Conservation (phyloP, 2,113 vertebrate genomes). For the Anser brachyrhynchus region DNA sequence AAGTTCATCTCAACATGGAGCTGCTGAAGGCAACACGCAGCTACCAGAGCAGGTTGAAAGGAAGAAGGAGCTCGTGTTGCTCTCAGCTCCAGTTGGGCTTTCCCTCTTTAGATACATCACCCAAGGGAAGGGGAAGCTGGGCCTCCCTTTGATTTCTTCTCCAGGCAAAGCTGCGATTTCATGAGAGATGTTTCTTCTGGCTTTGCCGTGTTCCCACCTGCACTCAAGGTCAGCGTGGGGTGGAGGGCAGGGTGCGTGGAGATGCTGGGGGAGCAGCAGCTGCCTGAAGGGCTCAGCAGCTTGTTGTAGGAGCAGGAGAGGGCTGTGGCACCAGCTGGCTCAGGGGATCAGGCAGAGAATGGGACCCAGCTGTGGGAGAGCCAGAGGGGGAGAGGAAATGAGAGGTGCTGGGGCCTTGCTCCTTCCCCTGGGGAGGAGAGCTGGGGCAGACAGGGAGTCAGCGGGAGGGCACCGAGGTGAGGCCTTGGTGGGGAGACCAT, state of each 20-base stretch:
- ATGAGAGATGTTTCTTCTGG: background rate
- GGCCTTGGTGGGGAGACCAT: background rate
- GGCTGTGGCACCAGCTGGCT: background rate
- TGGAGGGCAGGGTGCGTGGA: background rate
- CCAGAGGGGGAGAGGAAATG: background rate
- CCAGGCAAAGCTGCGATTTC: background rate
- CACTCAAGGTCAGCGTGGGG: background rate
- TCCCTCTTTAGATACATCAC: background rate
- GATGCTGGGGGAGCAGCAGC: background rate
- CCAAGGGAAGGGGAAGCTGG: background rate
- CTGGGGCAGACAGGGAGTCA: accelerated
- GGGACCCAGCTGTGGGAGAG: background rate
- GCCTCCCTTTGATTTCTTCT: background rate
- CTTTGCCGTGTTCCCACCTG: background rate
- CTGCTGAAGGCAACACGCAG: background rate
- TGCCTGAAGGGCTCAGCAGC: background rate
- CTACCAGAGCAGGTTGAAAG: background rate
- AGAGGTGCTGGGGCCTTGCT: background rate
- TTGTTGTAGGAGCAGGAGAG: background rate
- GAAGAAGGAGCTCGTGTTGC: background rate
- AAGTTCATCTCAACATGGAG: background rate
- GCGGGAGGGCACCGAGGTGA: accelerated
- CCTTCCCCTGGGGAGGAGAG: background rate
- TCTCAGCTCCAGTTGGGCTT: background rate
- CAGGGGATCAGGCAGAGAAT: background rate